These are phyloP conservation scores for Laticauda laticaudata DNA, from an alignment of 2,113 vertebrate species.

Conservation along the genomic window DNA sequence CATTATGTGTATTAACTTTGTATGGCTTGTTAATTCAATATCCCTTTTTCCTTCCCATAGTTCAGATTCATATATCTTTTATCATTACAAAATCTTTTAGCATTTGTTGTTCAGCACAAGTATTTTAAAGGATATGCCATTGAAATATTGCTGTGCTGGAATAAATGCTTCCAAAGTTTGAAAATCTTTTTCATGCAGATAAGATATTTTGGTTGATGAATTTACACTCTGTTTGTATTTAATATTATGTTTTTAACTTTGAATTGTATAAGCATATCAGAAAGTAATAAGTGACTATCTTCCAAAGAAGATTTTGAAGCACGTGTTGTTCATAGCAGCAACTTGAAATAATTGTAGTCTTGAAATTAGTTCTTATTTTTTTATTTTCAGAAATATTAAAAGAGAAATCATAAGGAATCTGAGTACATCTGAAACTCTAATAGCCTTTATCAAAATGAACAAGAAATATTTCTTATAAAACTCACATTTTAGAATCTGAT, in stretches of 20 bases:
- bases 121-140: background rate
- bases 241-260: background rate
- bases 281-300: background rate
- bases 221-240: background rate
- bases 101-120: background rate
- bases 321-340: background rate
- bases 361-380: background rate
- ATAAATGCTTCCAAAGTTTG: background rate
- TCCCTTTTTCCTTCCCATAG: constrained; percentile 11
- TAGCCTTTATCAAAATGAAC: background rate
- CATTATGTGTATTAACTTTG: background rate
- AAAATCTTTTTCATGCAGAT: constrained; percentile 12
- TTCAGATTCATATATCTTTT: background rate
- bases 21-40: background rate
- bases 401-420: background rate
- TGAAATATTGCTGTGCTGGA: background rate
- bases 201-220: background rate
- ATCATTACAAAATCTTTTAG: background rate
- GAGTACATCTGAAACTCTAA: background rate
- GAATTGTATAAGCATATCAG: background rate
- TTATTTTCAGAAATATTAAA: background rate
- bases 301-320: background rate
- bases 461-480: background rate
- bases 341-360: background rate
- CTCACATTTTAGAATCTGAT: background rate